These are phyloP conservation scores for Indicator maculatus DNA, from an alignment of 2,113 vertebrate species.

Conservation along the genomic window DNA sequence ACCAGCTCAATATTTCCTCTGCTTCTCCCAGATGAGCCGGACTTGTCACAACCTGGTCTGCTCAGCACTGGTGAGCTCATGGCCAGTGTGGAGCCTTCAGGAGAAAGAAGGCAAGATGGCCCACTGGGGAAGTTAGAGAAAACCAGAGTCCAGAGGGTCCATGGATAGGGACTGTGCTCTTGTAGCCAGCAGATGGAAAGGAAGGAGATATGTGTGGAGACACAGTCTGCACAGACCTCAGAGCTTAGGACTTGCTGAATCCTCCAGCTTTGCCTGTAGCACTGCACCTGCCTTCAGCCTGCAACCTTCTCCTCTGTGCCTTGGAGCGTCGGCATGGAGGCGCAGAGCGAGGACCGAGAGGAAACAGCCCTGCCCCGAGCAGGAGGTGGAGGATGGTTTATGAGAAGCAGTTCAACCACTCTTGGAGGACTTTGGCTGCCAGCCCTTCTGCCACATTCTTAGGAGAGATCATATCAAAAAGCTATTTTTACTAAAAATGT, in stretches of 20 bases:
- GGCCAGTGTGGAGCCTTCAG: neutral
- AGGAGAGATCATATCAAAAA: slow-evolving; percentile 67
- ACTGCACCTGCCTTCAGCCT: slow-evolving; percentile 17
- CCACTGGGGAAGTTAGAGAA: neutral
- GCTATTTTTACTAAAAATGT: slow-evolving; percentile 56
- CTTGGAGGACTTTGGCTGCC: slow-evolving; percentile 45
- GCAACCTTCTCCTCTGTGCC: neutral
- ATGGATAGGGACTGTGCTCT: accelerated
- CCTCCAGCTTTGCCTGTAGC: neutral
- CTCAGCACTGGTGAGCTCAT: neutral
- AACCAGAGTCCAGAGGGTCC: neutral
- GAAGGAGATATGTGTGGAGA: neutral
- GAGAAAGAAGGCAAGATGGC: neutral
- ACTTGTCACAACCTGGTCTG: neutral
- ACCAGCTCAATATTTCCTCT: slow-evolving; percentile 6
- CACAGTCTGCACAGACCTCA: neutral
- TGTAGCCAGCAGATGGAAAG: neutral
- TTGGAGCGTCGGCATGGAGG: neutral
- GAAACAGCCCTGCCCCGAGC: neutral
- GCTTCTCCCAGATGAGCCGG: neutral
- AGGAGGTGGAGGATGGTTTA: slow-evolving; percentile 23
- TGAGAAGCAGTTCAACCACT: slow-evolving; percentile 42
- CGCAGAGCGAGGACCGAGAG: neutral
- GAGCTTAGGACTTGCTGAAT: neutral
- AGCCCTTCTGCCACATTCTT: slow-evolving; percentile 67